These are phyloP conservation scores for Thamnophis sirtalis DNA, from an alignment of 2,113 vertebrate genomes.

Conservation along the genomic window DNA sequence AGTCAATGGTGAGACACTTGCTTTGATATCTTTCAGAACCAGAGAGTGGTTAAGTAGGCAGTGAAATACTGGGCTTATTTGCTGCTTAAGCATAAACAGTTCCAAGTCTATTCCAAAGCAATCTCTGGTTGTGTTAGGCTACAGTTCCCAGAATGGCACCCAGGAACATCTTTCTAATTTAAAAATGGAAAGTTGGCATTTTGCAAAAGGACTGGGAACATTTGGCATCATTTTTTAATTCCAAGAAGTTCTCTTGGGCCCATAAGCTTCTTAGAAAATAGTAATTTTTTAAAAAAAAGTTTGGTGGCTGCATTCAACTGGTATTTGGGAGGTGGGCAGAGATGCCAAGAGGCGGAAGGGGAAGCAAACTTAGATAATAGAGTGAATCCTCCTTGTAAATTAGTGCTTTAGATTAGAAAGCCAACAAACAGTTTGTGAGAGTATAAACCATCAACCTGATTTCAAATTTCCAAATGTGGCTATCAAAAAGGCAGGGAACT, in stretches of 20 bases:
- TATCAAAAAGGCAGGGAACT: not conserved
- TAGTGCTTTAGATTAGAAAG: not conserved
- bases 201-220: not conserved
- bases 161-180: not conserved
- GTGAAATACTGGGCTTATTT: not conserved
- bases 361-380: not conserved
- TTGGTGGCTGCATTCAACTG: not conserved
- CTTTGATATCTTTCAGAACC: not conserved
- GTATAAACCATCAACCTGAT: not conserved
- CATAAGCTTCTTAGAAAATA: not conserved
- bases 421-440: not conserved
- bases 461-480: not conserved
- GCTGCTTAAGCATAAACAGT: not conserved
- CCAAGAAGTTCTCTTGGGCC: not conserved
- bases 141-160: not conserved
- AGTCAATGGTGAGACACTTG: slow-evolving; percentile 78
- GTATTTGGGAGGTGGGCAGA: not conserved
- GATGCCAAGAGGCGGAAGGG: not conserved
- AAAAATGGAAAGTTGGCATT: not conserved
- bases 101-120: not conserved
- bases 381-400: not conserved
- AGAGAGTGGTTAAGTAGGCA: not conserved
- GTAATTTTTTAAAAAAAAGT: not conserved
- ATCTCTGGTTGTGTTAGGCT: not conserved
- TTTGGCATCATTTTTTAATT: not conserved